Conservation (phyloP, 2,888 invertebrate species). For the Cryptus viduatorius region DNA sequence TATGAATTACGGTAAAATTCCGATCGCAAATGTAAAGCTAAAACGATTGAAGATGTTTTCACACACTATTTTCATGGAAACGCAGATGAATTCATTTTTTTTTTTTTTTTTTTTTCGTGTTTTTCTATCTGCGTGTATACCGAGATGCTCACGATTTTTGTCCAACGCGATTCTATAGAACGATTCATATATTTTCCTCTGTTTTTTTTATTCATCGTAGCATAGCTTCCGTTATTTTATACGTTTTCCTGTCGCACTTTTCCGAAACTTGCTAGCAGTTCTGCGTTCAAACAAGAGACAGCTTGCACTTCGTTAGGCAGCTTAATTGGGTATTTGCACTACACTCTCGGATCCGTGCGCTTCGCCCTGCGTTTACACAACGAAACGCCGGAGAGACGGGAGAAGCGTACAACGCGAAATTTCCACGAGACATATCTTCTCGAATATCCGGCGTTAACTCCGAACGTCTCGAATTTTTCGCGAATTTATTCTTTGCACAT, state of each 20-base stretch:
- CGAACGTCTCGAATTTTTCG: slow-evolving; percentile 7
- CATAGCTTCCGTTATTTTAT: slow-evolving; percentile 21
- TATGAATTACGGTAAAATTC: too few species aligned
- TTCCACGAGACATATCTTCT: neutral
- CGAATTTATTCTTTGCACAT: slow-evolving; percentile 4
- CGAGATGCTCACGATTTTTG: too few species aligned
- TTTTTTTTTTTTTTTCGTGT: too few species aligned
- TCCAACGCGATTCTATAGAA: too few species aligned
- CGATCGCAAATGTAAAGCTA: too few species aligned
- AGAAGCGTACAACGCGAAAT: slow-evolving; percentile 25
- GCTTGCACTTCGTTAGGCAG: slow-evolving; percentile 58
- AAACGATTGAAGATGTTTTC: too few species aligned
- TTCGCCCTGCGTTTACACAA: slow-evolving; percentile 22
- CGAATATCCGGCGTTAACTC: slow-evolving; percentile 25
- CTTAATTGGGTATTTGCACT: slow-evolving; percentile 62
- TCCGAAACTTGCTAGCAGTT: neutral
- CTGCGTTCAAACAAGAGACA: slow-evolving; percentile 42
- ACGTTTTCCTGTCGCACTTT: neutral
- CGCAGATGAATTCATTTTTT: too few species aligned
- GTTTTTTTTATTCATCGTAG: neutral
- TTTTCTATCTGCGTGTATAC: too few species aligned
- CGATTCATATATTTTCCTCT: neutral
- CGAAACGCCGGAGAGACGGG: neutral
- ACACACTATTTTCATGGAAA: too few species aligned
- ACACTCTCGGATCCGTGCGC: slow-evolving; percentile 43